Percentiles rank a stretch among this genome's conserved stretches.
Evolutionary conservation across 2,113 vertebrate species (phyloP).

Genomic region (Lontra canadensis): DNA sequence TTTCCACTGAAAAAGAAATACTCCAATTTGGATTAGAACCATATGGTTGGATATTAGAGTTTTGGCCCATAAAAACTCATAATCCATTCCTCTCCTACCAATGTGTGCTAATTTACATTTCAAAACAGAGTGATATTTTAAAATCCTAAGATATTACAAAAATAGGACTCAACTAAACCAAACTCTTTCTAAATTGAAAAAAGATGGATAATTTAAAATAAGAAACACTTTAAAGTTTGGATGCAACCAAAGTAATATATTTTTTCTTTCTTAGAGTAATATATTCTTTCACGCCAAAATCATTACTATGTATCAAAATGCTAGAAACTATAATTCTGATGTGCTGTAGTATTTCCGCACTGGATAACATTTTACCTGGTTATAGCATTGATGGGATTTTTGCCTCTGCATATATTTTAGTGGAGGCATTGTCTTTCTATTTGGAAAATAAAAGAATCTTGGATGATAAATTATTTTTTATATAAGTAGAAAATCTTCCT

Average conservation of each 20-base stretch:
- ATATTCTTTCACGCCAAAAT: conserved; percentile 55
- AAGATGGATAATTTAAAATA: conserved; percentile 70
- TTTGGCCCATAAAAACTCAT: conserved; percentile 60
- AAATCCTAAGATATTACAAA: conserved; percentile 66
- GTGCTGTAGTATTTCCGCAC: not conserved
- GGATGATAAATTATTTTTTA: not conserved
- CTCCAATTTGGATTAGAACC: conserved; percentile 66
- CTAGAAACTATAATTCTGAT: conserved; percentile 67
- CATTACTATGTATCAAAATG: conserved; percentile 66
- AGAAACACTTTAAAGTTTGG: conserved; percentile 62
- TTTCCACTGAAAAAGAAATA: conserved; percentile 64
- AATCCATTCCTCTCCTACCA: conserved; percentile 58
- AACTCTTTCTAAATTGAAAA: conserved; percentile 66
- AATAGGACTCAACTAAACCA: conserved; percentile 51
- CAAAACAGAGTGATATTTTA: conserved; percentile 73
- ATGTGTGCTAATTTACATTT: conserved; percentile 68
- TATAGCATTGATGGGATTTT: conserved; percentile 13
- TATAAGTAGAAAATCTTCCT: conserved; percentile 29
- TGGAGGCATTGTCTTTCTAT: not conserved
- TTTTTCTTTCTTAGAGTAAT: conserved; percentile 64
- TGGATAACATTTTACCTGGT: conserved; percentile 54
- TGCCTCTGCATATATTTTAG: conserved; percentile 16
- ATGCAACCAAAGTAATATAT: conserved; percentile 56
- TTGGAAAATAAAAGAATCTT: not conserved
- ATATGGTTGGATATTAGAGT: conserved; percentile 70